Evolutionary conservation across 2,888 invertebrate species (phyloP).

Genomic region (Disparrhopalites patrizii): DNA sequence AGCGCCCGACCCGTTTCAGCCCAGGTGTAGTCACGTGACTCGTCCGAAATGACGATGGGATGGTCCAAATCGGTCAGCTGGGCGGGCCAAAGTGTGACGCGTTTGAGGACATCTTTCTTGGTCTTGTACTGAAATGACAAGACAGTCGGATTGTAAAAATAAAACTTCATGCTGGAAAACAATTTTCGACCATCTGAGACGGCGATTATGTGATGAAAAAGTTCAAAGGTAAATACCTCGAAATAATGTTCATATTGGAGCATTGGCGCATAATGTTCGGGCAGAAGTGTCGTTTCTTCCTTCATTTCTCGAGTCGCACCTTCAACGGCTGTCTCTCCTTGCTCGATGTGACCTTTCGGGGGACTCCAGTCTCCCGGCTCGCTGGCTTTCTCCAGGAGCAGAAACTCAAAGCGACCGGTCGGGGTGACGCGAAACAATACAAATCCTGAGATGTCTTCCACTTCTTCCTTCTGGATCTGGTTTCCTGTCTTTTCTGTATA

Average conservation of each 20-base stretch:
- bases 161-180: no score
- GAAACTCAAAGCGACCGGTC: slow-evolving; percentile 23
- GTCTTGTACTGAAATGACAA: slow-evolving; percentile 30
- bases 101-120: slow-evolving; percentile 23
- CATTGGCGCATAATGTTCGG: slow-evolving; percentile 17
- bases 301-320: slow-evolving; percentile 31
- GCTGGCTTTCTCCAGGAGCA: slow-evolving; percentile 29
- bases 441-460: background rate
- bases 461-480: no score
- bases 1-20: slow-evolving; percentile 11
- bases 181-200: background rate
- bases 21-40: slow-evolving; percentile 28
- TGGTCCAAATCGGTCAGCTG: slow-evolving; percentile 21
- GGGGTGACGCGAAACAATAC: background rate
- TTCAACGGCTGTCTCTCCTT: slow-evolving; percentile 23
- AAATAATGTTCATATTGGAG: slow-evolving; percentile 29
- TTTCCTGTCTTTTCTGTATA: no score
- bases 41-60: slow-evolving; percentile 28
- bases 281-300: slow-evolving; percentile 28
- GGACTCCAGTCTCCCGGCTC: slow-evolving; percentile 35
- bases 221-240: slow-evolving; percentile 23
- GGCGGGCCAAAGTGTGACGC: slow-evolving; percentile 32
- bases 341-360: slow-evolving; percentile 32
- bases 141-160: no score
- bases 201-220: background rate